Percentiles rank a stretch among this genome's conserved stretches.
These are phyloP conservation scores for Mythimna lalbum DNA, from an alignment of 2,888 invertebrate species.

Conservation along the genomic window DNA sequence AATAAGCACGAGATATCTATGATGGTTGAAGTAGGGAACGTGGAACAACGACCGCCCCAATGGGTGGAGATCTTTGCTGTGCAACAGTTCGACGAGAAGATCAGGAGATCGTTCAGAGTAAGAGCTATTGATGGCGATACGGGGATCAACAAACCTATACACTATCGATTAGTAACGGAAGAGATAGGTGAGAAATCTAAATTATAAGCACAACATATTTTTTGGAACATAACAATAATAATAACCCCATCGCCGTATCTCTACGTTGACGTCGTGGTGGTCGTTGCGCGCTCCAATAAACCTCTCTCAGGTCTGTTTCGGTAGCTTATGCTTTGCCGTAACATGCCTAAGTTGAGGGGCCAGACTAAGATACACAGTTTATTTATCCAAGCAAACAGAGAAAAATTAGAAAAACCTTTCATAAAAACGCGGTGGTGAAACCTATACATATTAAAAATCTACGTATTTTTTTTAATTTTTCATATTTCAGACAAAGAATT, in stretches of 20 bases:
- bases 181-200: conserved; percentile 75
- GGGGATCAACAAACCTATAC: conserved; percentile 89
- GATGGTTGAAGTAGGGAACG: conserved; percentile 90
- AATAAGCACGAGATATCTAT: conserved; percentile 84
- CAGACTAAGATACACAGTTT: no score
- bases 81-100: conserved; percentile 90
- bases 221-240: no score
- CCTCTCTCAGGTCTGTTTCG: no score
- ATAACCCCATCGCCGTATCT: no score
- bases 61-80: conserved; percentile 91
- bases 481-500: conserved; percentile 75
- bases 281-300: no score
- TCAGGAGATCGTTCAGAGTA: conserved; percentile 81
- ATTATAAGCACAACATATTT: neutral
- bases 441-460: no score
- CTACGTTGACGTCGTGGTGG: no score
- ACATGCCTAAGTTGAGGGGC: no score
- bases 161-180: conserved; percentile 84
- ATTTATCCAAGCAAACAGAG: no score
- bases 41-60: conserved; percentile 90
- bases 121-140: conserved; percentile 92
- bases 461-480: conserved; percentile 1
- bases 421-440: no score
- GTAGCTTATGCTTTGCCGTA: no score
- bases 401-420: no score